These are phyloP conservation scores for Arizona elegans DNA, from an alignment of 2,113 vertebrate species.

Conservation along the genomic window DNA sequence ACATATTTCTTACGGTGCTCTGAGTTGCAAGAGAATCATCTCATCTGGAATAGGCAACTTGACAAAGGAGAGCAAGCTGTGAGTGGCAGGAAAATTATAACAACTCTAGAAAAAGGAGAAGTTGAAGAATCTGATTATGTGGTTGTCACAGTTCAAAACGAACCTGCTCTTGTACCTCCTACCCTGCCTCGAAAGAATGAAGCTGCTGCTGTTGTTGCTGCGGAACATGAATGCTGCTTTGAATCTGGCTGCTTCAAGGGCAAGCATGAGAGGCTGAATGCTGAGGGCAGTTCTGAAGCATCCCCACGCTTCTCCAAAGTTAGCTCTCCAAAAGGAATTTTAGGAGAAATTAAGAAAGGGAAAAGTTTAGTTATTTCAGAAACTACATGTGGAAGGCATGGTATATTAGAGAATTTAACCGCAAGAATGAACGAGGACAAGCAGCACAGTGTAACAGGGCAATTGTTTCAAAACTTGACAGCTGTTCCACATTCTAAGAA, in stretches of 20 bases:
- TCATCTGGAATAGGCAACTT: constrained; percentile 56
- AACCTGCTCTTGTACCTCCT: constrained; percentile 74
- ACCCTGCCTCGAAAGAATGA: constrained; percentile 54
- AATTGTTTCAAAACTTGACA: constrained; percentile 33
- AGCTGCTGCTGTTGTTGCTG: neutral
- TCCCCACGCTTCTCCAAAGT: neutral
- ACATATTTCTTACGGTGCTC: constrained; percentile 86
- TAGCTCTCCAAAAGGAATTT: constrained; percentile 10
- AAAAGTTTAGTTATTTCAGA: constrained; percentile 13
- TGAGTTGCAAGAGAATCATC: constrained; percentile 82
- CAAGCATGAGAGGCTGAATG: constrained; percentile 28
- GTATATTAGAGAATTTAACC: constrained; percentile 24
- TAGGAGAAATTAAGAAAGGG: constrained; percentile 39
- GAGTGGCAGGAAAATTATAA: constrained; percentile 70
- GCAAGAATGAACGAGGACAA: constrained; percentile 18
- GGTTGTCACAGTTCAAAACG: constrained; percentile 74
- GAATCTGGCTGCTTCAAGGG: constrained; percentile 26
- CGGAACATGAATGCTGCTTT: constrained; percentile 2
- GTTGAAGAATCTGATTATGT: constrained; percentile 82
- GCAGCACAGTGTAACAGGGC: constrained; percentile 22
- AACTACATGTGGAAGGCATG: neutral
- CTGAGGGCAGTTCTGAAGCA: constrained; percentile 13
- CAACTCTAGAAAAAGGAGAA: constrained; percentile 77
- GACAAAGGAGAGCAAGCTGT: constrained; percentile 64
- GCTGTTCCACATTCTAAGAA: constrained; percentile 65